A percentile compares a stretch with the other conserved stretches of the same genome.
These are phyloP conservation scores for Aricia artaxerxes DNA, from an alignment of 2,888 invertebrate species.

Conservation along the genomic window DNA sequence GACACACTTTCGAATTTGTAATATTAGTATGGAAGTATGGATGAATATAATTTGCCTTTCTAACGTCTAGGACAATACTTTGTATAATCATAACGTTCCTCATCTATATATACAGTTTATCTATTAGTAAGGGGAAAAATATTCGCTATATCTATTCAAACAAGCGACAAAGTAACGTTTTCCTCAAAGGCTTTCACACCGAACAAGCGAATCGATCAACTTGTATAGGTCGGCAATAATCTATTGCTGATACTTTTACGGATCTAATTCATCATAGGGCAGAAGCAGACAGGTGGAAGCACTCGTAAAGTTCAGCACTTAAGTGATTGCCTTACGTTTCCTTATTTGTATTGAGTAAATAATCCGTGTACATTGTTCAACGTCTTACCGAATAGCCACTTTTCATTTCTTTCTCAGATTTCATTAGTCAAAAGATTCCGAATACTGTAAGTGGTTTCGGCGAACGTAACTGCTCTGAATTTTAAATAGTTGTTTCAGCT, in stretches of 20 bases:
- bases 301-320: slow-evolving; percentile 30
- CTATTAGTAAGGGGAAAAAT: neutral
- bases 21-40: too few relatives aligned
- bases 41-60: too few relatives aligned
- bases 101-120: too few relatives aligned
- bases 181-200: slow-evolving; percentile 6
- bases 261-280: slow-evolving; percentile 32
- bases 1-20: too few relatives aligned
- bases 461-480: neutral
- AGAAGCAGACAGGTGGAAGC: slow-evolving; percentile 34
- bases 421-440: neutral
- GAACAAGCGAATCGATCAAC: slow-evolving; percentile 1
- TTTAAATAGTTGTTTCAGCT: neutral
- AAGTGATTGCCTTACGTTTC: slow-evolving; percentile 22
- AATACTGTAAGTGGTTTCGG: neutral
- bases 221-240: slow-evolving; percentile 5
- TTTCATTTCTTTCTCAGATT: neutral
- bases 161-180: neutral
- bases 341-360: slow-evolving; percentile 16
- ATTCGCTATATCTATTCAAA: neutral
- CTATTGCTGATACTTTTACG: neutral
- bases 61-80: too few relatives aligned
- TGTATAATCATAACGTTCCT: too few relatives aligned
- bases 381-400: neutral
- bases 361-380: slow-evolving; percentile 1